Conservation (phyloP, 2,113 vertebrate species). For the Piaya cayana region DNA sequence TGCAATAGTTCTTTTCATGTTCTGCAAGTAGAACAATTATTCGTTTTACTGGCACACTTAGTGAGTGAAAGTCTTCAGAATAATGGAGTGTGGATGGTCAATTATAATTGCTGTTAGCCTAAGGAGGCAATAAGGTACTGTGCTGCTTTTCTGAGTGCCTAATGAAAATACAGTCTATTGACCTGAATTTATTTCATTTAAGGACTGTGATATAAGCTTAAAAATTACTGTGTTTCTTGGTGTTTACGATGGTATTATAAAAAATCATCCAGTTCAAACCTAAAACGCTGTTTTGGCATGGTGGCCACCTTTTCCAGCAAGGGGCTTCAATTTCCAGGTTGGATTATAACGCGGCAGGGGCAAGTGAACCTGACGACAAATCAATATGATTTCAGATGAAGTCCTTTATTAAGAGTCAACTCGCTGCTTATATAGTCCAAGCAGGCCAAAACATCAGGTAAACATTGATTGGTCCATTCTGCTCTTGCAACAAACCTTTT, state of each 20-base stretch:
- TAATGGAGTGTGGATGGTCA: not conserved
- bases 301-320: not conserved
- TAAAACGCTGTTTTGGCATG: accelerated
- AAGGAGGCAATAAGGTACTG: not conserved
- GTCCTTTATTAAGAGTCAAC: no score
- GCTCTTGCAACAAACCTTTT: no score
- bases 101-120: not conserved
- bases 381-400: no score
- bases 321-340: not conserved
- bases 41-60: not conserved
- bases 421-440: no score
- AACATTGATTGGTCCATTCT: no score
- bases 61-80: not conserved
- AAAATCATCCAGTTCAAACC: not conserved
- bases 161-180: accelerated
- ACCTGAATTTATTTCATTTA: not conserved
- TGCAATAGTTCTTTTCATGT: not conserved
- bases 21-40: not conserved
- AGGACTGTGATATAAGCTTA: not conserved
- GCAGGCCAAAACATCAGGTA: no score
- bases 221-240: not conserved
- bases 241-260: not conserved
- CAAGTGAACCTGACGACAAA: no score
- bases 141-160: not conserved
- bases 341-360: no score